These are phyloP conservation scores for Drosophila kanapiae DNA, from an alignment of 1,140 invertebrate genomes.

Conservation along the genomic window DNA sequence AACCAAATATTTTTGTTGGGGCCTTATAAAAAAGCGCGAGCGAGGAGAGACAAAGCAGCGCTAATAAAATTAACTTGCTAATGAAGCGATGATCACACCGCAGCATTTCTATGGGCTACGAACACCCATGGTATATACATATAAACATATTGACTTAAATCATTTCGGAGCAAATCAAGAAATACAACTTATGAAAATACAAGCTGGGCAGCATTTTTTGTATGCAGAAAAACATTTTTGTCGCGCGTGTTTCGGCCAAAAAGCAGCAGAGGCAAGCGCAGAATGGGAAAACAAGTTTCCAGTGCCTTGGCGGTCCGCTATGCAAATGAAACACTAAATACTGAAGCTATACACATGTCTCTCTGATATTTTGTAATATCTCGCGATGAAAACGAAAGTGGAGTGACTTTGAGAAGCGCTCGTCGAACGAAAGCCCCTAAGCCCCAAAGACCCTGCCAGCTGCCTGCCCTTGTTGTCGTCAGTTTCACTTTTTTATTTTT, in stretches of 20 bases:
- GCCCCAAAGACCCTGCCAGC: constrained; percentile 31
- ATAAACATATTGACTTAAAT: constrained; percentile 33
- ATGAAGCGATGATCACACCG: constrained; percentile 73
- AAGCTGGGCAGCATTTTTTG: constrained; percentile 50
- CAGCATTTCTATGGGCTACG: constrained; percentile 37
- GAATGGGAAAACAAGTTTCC: constrained; percentile 70
- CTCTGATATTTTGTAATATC: constrained; percentile 73
- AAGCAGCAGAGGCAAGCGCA: constrained; percentile 18
- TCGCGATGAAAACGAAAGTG: constrained; percentile 69
- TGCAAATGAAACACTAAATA: constrained; percentile 75
- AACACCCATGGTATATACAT: not conserved
- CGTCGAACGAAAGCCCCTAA: constrained; percentile 19
- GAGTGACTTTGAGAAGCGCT: constrained; percentile 69
- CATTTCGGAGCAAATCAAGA: constrained; percentile 65
- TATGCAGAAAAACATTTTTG: constrained; percentile 72
- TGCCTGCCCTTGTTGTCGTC: constrained; percentile 64
- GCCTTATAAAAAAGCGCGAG: constrained; percentile 42
- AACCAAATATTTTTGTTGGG: constrained; percentile 48
- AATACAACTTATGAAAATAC: constrained; percentile 71
- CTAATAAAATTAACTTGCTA: constrained; percentile 81
- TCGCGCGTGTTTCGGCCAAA: constrained; percentile 59
- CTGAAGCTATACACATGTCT: constrained; percentile 45
- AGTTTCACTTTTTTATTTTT: constrained; percentile 63
- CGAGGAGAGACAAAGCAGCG: constrained; percentile 56
- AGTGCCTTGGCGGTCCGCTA: constrained; percentile 63